Evolutionary conservation across 2,888 invertebrate genomes (phyloP).

Genomic region (Andricus curvator): DNA sequence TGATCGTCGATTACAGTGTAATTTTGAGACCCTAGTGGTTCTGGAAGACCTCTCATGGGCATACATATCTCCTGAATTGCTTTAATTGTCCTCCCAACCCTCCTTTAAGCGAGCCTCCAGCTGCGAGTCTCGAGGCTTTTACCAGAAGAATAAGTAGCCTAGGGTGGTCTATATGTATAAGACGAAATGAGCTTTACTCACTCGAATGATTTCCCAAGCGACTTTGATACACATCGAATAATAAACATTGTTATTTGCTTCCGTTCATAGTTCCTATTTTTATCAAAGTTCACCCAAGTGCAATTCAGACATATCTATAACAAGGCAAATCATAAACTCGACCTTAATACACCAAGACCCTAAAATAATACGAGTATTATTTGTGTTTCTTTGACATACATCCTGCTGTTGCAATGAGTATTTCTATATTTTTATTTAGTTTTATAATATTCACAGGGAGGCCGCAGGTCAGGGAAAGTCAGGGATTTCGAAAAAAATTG

Average conservation of each 20-base stretch:
- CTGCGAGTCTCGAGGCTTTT: background rate
- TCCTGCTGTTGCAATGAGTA: too few species aligned
- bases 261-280: background rate
- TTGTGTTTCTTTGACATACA: too few species aligned
- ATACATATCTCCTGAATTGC: slow-evolving; percentile 9
- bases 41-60: background rate
- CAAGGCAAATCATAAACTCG: too few species aligned
- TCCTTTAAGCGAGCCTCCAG: background rate
- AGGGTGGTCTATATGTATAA: background rate
- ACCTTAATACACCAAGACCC: too few species aligned
- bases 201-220: slow-evolving; percentile 6
- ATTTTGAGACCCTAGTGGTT: slow-evolving; percentile 7
- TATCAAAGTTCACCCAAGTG: background rate
- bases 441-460: too few species aligned
- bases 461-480: too few species aligned
- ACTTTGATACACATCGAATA: background rate
- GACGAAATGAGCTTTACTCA: background rate
- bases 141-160: slow-evolving; percentile 1
- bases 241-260: background rate
- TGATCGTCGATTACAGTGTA: background rate
- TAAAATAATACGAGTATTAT: too few species aligned
- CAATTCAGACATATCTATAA: too few species aligned
- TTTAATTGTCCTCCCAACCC: slow-evolving; percentile 10
- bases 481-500: too few species aligned
- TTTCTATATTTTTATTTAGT: too few species aligned